These are phyloP conservation scores for Manduca sexta DNA, from an alignment of 1,140 invertebrate species.

Conservation along the genomic window DNA sequence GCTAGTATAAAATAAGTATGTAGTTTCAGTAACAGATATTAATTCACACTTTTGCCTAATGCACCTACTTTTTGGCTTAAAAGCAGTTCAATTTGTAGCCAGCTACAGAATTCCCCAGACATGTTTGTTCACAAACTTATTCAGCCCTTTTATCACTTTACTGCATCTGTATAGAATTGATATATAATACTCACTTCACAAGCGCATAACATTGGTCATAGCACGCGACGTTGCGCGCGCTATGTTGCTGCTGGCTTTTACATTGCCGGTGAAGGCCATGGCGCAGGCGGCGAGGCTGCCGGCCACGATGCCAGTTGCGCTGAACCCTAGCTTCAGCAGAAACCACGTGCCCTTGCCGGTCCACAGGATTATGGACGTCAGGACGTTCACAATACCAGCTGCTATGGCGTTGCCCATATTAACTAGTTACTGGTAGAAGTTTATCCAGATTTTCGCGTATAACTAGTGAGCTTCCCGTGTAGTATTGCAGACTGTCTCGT, in stretches of 20 bases:
- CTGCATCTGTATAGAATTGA: too few relatives aligned
- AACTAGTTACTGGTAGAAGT: too few relatives aligned
- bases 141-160: too few relatives aligned
- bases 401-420: conserved; percentile 17
- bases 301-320: conserved; percentile 14
- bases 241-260: conserved; percentile 21
- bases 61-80: too few relatives aligned
- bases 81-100: neutral
- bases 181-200: too few relatives aligned
- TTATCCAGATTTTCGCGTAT: too few relatives aligned
- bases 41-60: too few relatives aligned
- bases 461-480: too few relatives aligned
- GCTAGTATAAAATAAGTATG: too few relatives aligned
- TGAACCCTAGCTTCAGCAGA: conserved; percentile 22
- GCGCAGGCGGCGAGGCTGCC: conserved; percentile 24
- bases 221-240: conserved; percentile 19
- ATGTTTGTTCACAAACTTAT: neutral
- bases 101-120: neutral
- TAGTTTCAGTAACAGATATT: too few relatives aligned
- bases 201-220: conserved; percentile 15
- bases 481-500: too few relatives aligned
- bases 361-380: conserved; percentile 21
- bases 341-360: conserved; percentile 25
- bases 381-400: conserved; percentile 13
- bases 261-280: conserved; percentile 25